Evolutionary conservation across 2,113 vertebrate genomes (phyloP).

Genomic region (Campylorhamphus procurvoides): DNA sequence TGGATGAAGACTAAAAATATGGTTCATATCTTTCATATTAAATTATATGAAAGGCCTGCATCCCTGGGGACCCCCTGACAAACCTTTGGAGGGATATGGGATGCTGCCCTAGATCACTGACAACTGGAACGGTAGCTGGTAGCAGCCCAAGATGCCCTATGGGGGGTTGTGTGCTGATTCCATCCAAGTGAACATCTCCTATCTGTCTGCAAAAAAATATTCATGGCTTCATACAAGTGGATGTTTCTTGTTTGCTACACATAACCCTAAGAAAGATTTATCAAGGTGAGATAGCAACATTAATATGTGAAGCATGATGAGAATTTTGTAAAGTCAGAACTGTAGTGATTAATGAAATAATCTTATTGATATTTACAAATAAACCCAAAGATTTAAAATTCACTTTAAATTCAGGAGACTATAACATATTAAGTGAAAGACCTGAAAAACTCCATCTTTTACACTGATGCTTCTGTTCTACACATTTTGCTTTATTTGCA

Average conservation of each 20-base stretch:
- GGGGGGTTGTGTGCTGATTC: neutral
- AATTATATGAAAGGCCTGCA: neutral
- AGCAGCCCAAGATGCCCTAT: neutral
- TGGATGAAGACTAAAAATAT: neutral
- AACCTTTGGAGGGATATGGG: neutral
- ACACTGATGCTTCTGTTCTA: neutral
- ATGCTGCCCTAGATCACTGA: neutral
- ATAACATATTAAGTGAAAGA: neutral
- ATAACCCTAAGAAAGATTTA: neutral
- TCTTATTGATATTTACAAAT: neutral
- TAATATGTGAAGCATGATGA: neutral
- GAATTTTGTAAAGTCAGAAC: neutral
- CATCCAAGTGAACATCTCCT: neutral
- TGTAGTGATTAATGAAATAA: neutral
- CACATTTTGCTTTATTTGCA: neutral
- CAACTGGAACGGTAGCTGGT: neutral
- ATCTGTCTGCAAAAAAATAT: neutral
- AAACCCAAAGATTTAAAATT: neutral
- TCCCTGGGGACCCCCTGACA: neutral
- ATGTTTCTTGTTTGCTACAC: neutral
- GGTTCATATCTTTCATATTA: neutral
- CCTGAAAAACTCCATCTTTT: neutral
- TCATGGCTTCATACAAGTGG: neutral
- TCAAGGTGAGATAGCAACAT: neutral
- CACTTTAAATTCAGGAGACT: fast-evolving